phyloP scores from a whole-genome alignment of 92 coral and sea anemone species.

The Parazoanthus darwini region DNA sequence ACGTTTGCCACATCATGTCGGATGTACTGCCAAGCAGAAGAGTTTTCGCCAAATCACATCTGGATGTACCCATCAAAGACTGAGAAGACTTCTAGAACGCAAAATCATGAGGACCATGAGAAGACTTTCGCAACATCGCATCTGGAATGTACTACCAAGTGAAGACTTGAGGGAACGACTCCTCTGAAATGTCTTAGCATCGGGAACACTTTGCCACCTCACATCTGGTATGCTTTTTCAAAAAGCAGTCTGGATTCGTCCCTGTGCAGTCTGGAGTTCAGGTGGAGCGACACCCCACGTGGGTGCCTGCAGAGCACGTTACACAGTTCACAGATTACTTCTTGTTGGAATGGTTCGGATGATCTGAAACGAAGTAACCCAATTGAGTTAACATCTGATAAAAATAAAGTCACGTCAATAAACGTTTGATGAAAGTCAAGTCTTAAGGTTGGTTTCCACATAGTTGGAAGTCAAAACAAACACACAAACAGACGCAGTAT shows the following conservation, averaged over 20 bases:
- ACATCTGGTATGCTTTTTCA: constrained; percentile 46
- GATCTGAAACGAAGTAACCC: constrained; percentile 54
- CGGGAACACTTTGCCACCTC: not conserved
- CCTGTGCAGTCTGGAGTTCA: constrained; percentile 73
- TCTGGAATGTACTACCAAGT: not conserved
- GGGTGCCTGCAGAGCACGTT: constrained; percentile 93
- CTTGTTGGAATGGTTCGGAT: constrained; percentile 77
- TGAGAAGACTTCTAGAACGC: too few species aligned
- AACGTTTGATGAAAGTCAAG: too few species aligned
- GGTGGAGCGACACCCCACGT: constrained; percentile 84
- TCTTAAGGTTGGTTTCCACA: too few species aligned
- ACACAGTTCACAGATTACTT: constrained; percentile 82
- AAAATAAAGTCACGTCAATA: too few species aligned
- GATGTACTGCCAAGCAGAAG: not conserved
- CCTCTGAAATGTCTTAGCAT: too few species aligned
- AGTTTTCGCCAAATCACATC: too few species aligned
- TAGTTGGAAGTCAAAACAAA: too few species aligned
- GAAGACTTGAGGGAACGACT: not conserved
- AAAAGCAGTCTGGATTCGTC: constrained; percentile 65
- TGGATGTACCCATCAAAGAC: too few species aligned
- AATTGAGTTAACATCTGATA: not conserved
- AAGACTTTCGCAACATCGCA: not conserved
- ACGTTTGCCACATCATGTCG: too few species aligned
- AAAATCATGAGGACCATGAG: too few species aligned
- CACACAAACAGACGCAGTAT: too few species aligned